A percentile compares a stretch with the other conserved stretches of the same genome.
Conservation (phyloP, 2,113 vertebrate species). For the Notarius lentiginosus region DNA sequence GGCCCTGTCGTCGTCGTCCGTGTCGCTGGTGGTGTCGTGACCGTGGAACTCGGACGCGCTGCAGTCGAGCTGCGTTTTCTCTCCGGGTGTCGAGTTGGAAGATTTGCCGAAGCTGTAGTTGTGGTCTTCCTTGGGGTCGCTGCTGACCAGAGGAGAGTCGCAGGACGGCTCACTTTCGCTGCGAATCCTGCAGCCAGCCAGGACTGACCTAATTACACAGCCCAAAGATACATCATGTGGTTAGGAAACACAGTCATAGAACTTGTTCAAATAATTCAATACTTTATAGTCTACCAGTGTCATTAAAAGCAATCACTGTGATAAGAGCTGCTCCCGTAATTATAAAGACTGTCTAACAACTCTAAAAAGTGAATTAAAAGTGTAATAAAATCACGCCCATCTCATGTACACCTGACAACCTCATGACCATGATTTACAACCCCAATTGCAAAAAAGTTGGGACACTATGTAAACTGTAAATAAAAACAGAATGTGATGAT, state of each 20-base stretch:
- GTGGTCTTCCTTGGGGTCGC: slow-evolving; percentile 89
- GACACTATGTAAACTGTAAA: no score
- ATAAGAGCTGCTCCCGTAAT: not conserved
- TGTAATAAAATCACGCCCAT: not conserved
- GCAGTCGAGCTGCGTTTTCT: slow-evolving; percentile 77
- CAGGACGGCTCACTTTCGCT: slow-evolving; percentile 81
- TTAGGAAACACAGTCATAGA: not conserved
- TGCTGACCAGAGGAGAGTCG: slow-evolving; percentile 82
- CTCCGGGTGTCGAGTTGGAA: slow-evolving; percentile 75
- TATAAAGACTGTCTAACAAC: not conserved
- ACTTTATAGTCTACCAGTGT: not conserved
- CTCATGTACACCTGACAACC: no score
- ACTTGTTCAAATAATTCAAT: not conserved
- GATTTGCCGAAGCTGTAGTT: slow-evolving; percentile 90
- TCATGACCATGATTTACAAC: not conserved
- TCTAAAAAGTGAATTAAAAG: not conserved
- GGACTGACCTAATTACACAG: slow-evolving; percentile 66
- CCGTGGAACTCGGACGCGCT: slow-evolving; percentile 78
- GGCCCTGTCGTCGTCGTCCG: slow-evolving; percentile 82
- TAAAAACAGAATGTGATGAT: no score
- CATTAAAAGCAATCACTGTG: not conserved
- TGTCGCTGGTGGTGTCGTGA: slow-evolving; percentile 78
- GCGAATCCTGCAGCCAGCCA: slow-evolving; percentile 78
- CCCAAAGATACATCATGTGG: not conserved
- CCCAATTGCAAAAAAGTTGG: no score